Percentiles rank a stretch among this genome's conserved stretches.
Evolutionary conservation across 2,888 invertebrate genomes (phyloP).

Genomic region (Dilophus febrilis): DNA sequence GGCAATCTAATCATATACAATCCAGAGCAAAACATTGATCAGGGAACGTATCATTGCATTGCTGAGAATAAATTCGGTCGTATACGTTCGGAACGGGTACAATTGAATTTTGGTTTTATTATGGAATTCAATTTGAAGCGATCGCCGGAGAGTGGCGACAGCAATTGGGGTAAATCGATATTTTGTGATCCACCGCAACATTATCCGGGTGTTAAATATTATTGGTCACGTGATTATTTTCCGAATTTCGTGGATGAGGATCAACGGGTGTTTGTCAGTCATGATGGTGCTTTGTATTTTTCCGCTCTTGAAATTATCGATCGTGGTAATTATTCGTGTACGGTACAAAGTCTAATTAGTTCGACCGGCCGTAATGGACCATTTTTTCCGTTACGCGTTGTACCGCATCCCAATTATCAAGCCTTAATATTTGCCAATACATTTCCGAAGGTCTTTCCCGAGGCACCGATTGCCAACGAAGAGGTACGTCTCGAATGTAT

Average conservation of each 20-base stretch:
- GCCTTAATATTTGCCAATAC: slow-evolving; percentile 84
- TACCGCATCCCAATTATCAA: slow-evolving; percentile 76
- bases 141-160: slow-evolving; percentile 65
- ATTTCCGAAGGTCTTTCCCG: slow-evolving; percentile 91
- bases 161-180: slow-evolving; percentile 87
- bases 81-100: slow-evolving; percentile 73
- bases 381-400: slow-evolving; percentile 64
- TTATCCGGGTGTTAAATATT: slow-evolving; percentile 75
- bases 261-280: slow-evolving; percentile 79
- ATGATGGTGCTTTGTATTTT: slow-evolving; percentile 88
- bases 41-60: slow-evolving; percentile 81
- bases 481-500: slow-evolving; percentile 87
- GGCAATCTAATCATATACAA: slow-evolving; percentile 77
- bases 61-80: slow-evolving; percentile 81
- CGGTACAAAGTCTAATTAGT: slow-evolving; percentile 73
- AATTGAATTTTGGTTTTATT: slow-evolving; percentile 76
- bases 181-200: slow-evolving; percentile 86
- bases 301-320: slow-evolving; percentile 84
- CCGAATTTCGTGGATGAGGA: slow-evolving; percentile 89
- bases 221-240: slow-evolving; percentile 81
- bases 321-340: slow-evolving; percentile 79
- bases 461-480: slow-evolving; percentile 77
- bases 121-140: slow-evolving; percentile 80
- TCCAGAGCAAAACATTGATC: slow-evolving; percentile 64
- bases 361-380: slow-evolving; percentile 82